Conservation (phyloP, 2,113 vertebrate species). For the Tetrao urogallus region DNA sequence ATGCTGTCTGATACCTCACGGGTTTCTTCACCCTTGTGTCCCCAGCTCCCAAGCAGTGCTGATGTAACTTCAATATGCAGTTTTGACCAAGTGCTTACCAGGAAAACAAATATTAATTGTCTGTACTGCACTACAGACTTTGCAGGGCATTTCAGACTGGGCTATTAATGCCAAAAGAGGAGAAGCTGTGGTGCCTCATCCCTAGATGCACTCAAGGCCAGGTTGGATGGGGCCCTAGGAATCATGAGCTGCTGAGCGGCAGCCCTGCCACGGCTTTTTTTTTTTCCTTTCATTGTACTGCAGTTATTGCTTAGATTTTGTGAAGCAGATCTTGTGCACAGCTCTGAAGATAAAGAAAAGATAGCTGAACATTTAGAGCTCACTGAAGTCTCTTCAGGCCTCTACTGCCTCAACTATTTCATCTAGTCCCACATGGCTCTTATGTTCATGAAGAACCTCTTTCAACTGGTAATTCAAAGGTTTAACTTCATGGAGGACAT, state of each 20-base stretch:
- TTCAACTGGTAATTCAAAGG: not conserved
- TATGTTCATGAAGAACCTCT: not conserved
- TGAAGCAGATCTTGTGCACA: no score
- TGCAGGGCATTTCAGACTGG: no score
- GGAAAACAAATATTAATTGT: not conserved
- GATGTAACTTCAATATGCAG: not conserved
- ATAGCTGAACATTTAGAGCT: not conserved
- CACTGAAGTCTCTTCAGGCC: not conserved
- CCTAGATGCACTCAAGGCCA: no score
- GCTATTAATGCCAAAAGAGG: no score
- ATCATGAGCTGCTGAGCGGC: no score
- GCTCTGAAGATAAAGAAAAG: no score
- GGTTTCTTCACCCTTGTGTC: not conserved
- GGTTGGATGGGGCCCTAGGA: no score
- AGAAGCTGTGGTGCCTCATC: no score
- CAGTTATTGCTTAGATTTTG: no score
- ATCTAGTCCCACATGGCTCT: not conserved
- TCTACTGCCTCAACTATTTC: not conserved
- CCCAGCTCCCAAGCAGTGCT: not conserved
- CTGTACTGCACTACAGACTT: no score
- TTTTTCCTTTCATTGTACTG: no score
- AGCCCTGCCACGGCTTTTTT: no score
- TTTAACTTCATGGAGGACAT: not conserved
- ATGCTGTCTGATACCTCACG: not conserved
- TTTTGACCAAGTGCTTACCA: not conserved